Evolutionary conservation across 2,113 vertebrate species (phyloP), one percentile per base, ranked within the genome.

Genomic region (Percina caprodes): DNA sequence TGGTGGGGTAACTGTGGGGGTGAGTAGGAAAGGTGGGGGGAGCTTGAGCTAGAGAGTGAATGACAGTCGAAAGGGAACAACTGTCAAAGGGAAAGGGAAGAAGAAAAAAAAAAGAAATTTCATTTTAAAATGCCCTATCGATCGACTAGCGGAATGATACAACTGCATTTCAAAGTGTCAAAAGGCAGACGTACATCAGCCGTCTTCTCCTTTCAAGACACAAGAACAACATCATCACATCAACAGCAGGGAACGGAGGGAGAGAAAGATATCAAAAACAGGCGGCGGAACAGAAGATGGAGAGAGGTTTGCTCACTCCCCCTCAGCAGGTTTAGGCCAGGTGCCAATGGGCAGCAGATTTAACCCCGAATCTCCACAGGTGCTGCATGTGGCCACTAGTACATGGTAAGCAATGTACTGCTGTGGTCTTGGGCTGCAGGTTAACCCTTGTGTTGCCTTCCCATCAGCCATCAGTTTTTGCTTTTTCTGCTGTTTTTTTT

Each of bases 41-140:
- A 83, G 65, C 49, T 76, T 0, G 11, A 86, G 75, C 80, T n/a
- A n/a, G 72, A 69, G 73, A 14, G 67, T 48, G 46, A 68, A 3
- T 35, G 48, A 66, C 71, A 74, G 60, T 75, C 6, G 14, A 61
- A 65, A 74, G 74, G 30, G 23, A 69, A 42, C 19, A 5, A 49
- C 18, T 46, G 67, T 66, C 15, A 52, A 51, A 49, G 26, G 26
- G 59, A 46, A 65, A 71, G 77, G n/a, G 26, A 42, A 42, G 39
- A 23, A 60, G 19, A 1, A 30, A 60, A 79, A 76, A 82, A 72
- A 68, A 73, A 33, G 61, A 77, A 74, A 86, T 86, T 77, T 78
- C 73, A 82, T 86, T 82, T 84, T 87, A 61, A 83, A 86, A 74
- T 76, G 65, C 21, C n/a, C 39, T 80, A 92, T 90, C 10, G 80